Base-by-base conservation (phyloP, 2,888 invertebrate genomes). In the Andricus curvator region DNA sequence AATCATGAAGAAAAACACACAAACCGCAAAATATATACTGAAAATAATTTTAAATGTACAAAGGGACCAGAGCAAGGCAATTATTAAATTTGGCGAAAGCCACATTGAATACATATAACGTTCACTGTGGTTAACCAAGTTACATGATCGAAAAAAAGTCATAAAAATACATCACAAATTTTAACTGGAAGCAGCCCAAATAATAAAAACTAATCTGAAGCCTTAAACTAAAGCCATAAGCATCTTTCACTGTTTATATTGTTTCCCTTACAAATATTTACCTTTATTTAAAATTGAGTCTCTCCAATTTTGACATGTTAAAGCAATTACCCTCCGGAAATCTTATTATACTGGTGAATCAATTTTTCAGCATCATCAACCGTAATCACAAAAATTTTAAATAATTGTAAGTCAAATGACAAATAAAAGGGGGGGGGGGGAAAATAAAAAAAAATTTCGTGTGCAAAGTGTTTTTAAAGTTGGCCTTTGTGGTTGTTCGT, bases 71-170 rank as follows among this genome's bases (percentile, higher is more conserved):
- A 11, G 13, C 1, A 13, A 48, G 15, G 48, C 56, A 56, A 20
- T 70, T 70, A 29, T 70, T 51, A 15, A 48, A 20, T 11, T 29
- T 48, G 29, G 29, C 51, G 29, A 70, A 70, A 70, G 48, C 29
- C 70, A 70, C 70, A 70, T 51, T 70, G 29, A 48, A 51, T 51
- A 70, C 48, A 70, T 51, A 70, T 70, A 29, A 51, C 51, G 51
- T 51, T 70, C 51, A 51, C 11, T 70, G 70, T 70, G 70, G 51
- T 70, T 51, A 29, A 70, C 70, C 70, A 20, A 48, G 51, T 70
- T 70, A 70, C 29, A 29, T 70, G 70, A 70, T 29, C 70, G 29
- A 70, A 51, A 51, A 51, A 70, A 70, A 51, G 48, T 8, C 29
- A 68, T 48, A 68, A 68, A 48, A 68, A 68, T 68, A 68, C 25